Percentiles rank a stretch among this genome's conserved stretches.
Evolutionary conservation across 2,113 vertebrate species (phyloP).

Genomic region (Rafetus swinhoei): DNA sequence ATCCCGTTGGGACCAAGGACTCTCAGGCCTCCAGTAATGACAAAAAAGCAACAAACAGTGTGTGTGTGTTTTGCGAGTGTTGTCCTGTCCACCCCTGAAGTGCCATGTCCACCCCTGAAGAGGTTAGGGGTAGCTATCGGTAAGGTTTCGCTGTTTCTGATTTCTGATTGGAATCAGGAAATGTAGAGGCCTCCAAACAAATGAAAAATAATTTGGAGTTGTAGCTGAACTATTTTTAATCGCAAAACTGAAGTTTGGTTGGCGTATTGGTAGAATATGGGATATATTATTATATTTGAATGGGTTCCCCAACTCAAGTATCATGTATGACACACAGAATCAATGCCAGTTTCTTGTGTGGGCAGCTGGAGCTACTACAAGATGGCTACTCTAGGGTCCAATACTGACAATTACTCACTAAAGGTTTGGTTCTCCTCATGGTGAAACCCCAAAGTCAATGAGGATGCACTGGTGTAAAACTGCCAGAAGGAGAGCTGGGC

Average conservation of each 20-base stretch:
- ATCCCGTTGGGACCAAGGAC: not conserved
- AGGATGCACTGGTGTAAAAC: not conserved
- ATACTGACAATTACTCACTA: not conserved
- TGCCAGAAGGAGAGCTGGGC: rapidly evolving
- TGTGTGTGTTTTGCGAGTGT: not conserved
- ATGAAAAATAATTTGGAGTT: not conserved
- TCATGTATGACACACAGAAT: not conserved
- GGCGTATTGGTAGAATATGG: not conserved
- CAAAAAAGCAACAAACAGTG: not conserved
- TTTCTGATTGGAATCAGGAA: rapidly evolving
- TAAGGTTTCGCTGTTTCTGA: rapidly evolving
- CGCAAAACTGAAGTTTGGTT: not conserved
- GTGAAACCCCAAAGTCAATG: not conserved
- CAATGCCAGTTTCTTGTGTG: not conserved
- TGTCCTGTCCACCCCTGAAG: not conserved
- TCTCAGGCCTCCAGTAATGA: not conserved
- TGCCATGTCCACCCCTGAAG: not conserved
- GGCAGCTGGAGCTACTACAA: not conserved
- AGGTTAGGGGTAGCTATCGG: not conserved
- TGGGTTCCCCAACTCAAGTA: rapidly evolving
- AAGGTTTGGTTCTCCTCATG: not conserved
- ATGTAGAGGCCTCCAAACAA: not conserved
- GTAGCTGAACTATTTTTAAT: not conserved
- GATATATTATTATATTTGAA: not conserved
- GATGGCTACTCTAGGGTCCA: not conserved